Conservation (phyloP, 2,888 invertebrate genomes). For the Seira ritae region DNA sequence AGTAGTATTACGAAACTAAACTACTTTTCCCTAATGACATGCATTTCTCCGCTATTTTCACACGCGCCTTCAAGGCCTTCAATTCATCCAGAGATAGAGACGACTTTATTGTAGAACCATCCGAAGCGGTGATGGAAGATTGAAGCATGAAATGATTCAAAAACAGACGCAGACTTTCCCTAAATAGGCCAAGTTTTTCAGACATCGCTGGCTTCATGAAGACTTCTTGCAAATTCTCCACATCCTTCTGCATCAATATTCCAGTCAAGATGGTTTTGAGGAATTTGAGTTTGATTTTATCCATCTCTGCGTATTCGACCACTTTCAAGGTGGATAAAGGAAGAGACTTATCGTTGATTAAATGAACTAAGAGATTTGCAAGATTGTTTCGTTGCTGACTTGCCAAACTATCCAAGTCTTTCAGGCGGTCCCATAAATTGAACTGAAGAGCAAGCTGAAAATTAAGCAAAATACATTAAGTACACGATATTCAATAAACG, state of each 20-base stretch:
- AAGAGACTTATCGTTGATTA: conserved; percentile 87
- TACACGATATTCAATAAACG: conserved; percentile 45
- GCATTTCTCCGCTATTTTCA: conserved; percentile 82
- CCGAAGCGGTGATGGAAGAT: conserved; percentile 57
- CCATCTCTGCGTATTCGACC: conserved; percentile 89
- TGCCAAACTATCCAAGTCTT: conserved; percentile 83
- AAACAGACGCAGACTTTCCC: conserved; percentile 89
- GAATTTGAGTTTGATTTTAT: conserved; percentile 86
- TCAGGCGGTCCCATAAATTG: conserved; percentile 93
- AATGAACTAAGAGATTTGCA: conserved; percentile 85
- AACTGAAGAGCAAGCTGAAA: conserved; percentile 90
- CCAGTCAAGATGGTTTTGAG: conserved; percentile 86
- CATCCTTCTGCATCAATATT: conserved; percentile 83
- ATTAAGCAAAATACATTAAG: conserved; percentile 39
- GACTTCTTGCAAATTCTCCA: conserved; percentile 80
- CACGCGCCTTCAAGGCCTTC: conserved; percentile 77
- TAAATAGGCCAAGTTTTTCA: conserved; percentile 85
- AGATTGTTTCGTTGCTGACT: conserved; percentile 84
- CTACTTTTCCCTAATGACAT: conserved; percentile 78
- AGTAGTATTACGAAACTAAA: conserved; percentile 74
- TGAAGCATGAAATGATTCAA: conserved; percentile 88
- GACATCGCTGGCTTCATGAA: conserved; percentile 86
- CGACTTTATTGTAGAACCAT: conserved; percentile 78
- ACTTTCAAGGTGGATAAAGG: conserved; percentile 92
- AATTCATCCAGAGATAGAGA: conserved; percentile 78